A percentile compares a stretch with the other conserved stretches of the same genome.
These are phyloP conservation scores for Lordiphosa mommai DNA, from an alignment of 1,140 invertebrate genomes.

Conservation along the genomic window DNA sequence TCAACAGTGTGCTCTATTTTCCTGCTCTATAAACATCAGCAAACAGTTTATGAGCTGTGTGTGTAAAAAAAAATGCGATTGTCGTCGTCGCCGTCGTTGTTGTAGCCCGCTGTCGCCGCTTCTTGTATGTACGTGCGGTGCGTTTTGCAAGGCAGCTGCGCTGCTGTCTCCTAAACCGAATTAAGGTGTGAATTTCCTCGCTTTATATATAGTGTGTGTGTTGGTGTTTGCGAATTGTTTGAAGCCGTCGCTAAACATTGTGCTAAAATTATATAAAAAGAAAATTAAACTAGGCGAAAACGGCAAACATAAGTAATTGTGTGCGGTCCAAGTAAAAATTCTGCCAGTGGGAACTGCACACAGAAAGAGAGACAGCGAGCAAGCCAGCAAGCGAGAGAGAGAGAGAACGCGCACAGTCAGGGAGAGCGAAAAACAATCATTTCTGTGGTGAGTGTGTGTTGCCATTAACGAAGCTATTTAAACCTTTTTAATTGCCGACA, in stretches of 20 bases:
- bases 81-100: conserved; percentile 39
- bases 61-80: conserved; percentile 52
- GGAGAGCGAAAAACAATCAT: conserved; percentile 54
- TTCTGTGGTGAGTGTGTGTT: conserved; percentile 41
- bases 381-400: conserved; percentile 9
- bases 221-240: not conserved
- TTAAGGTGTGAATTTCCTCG: conserved; percentile 45
- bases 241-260: conserved; percentile 18
- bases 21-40: conserved; percentile 27
- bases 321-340: conserved; percentile 26
- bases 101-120: conserved; percentile 35
- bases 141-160: conserved; percentile 55
- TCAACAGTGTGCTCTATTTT: conserved; percentile 39
- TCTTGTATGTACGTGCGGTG: conserved; percentile 39
- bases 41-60: conserved; percentile 12
- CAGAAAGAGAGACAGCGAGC: conserved; percentile 14
- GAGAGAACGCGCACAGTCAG: conserved; percentile 19
- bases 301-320: conserved; percentile 14
- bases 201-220: conserved; percentile 2
- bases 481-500: conserved; percentile 26
- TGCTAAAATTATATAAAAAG: conserved; percentile 48
- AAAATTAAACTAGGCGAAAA: conserved; percentile 9
- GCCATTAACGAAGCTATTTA: conserved; percentile 31
- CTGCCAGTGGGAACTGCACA: conserved; percentile 32
- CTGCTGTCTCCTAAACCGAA: conserved; percentile 32